These are phyloP conservation scores for Plectropomus leopardus DNA, from an alignment of 2,113 vertebrate species.

Conservation along the genomic window DNA sequence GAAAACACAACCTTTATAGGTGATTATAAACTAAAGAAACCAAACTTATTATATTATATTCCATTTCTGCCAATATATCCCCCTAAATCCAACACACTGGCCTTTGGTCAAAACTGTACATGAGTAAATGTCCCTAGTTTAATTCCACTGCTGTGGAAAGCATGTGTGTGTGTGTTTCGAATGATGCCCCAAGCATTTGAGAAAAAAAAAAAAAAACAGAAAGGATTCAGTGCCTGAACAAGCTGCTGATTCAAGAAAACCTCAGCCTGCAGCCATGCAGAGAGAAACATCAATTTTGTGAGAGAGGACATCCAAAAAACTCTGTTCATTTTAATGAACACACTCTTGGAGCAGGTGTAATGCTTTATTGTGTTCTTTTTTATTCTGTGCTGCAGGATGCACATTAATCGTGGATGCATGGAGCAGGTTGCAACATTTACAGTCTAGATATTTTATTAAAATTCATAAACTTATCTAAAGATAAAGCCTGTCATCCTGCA, in stretches of 20 bases:
- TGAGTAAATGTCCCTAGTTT: not conserved
- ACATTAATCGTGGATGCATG: not conserved
- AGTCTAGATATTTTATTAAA: conserved; percentile 24
- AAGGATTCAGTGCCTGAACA: conserved; percentile 20
- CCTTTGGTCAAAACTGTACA: not conserved
- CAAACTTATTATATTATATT: too few relatives aligned
- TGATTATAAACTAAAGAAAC: too few relatives aligned
- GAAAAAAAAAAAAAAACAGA: conserved; percentile 14
- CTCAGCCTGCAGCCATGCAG: not conserved
- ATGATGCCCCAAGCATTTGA: not conserved
- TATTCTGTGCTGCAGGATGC: not conserved
- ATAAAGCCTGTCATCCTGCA: conserved; percentile 12
- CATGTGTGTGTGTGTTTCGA: conserved; percentile 1
- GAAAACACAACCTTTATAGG: too few relatives aligned
- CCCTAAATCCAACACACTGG: too few relatives aligned
- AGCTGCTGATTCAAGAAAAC: conserved; percentile 34
- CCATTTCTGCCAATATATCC: too few relatives aligned
- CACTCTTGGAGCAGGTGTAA: not conserved
- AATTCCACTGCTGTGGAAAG: not conserved
- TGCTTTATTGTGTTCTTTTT: not conserved
- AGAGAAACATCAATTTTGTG: not conserved
- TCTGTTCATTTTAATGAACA: conserved; percentile 9
- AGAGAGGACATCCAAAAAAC: not conserved
- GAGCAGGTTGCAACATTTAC: not conserved
- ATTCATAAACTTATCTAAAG: conserved; percentile 17